phyloP scores from a whole-genome alignment of 2,113 vertebrate species.

The Phyllopteryx taeniolatus region DNA sequence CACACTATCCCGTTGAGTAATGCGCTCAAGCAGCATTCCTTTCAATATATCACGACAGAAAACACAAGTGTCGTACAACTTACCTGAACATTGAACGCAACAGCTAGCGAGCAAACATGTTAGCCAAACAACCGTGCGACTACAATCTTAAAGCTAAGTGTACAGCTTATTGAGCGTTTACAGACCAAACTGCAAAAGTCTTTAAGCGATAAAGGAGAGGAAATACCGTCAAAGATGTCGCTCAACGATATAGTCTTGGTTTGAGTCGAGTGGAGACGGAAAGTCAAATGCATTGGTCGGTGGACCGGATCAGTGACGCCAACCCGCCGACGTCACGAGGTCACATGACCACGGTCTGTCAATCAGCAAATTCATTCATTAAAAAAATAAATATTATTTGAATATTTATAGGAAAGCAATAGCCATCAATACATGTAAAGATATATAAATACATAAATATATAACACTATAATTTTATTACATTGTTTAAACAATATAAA shows the following conservation, averaged over 20 bases:
- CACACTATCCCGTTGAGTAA: not conserved
- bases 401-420: not conserved
- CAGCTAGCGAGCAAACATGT: constrained; percentile 34
- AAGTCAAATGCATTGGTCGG: not conserved
- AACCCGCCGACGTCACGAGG: not conserved
- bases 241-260: not conserved
- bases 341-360: not conserved
- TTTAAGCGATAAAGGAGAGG: not conserved
- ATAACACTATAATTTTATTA: no score
- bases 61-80: not conserved
- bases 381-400: not conserved
- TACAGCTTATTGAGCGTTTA: not conserved
- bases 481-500: not conserved
- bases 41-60: not conserved
- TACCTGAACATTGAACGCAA: constrained; percentile 32
- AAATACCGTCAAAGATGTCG: not conserved
- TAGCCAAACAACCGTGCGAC: not conserved
- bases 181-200: not conserved
- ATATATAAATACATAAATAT: no score
- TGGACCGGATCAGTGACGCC: not conserved
- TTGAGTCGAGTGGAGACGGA: not conserved
- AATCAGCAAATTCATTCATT: not conserved
- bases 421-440: not conserved
- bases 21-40: not conserved
- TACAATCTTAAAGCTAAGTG: not conserved